These are phyloP conservation scores for Dromococcyx pavoninus DNA, from an alignment of 2,797 vertebrate genomes.

Conservation along the genomic window DNA sequence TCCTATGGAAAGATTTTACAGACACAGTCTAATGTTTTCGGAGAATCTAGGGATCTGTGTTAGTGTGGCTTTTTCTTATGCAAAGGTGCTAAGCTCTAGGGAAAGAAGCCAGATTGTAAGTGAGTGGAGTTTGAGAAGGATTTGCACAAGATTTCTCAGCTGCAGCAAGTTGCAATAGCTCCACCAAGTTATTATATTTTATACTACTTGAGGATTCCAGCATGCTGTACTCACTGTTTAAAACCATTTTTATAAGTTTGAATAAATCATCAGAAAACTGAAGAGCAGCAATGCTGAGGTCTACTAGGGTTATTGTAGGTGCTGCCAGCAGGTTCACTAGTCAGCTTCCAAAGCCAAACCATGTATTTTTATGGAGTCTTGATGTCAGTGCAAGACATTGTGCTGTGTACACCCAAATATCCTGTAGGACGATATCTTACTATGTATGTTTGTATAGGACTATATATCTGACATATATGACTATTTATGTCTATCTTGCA, in stretches of 20 bases:
- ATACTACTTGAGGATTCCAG: background rate
- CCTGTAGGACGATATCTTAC: background rate
- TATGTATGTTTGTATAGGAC: background rate
- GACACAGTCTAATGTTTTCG: background rate
- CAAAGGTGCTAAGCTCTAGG: background rate
- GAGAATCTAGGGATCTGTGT: background rate
- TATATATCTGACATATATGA: background rate
- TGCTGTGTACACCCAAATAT: background rate
- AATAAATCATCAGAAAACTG: background rate
- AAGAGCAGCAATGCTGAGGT: background rate
- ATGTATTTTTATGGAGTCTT: background rate
- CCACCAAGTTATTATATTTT: background rate
- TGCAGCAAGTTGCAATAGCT: background rate
- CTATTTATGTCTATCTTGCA: background rate
- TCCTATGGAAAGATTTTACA: background rate
- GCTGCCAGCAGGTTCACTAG: background rate
- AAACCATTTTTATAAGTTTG: background rate
- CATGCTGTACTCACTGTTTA: background rate
- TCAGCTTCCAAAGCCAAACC: background rate
- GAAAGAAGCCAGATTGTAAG: background rate
- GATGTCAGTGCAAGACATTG: background rate
- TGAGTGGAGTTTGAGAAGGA: background rate
- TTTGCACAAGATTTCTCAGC: background rate
- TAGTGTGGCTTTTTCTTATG: background rate
- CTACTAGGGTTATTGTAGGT: background rate